Conservation (phyloP, 2,888 invertebrate species). For the Protonemura montana region DNA sequence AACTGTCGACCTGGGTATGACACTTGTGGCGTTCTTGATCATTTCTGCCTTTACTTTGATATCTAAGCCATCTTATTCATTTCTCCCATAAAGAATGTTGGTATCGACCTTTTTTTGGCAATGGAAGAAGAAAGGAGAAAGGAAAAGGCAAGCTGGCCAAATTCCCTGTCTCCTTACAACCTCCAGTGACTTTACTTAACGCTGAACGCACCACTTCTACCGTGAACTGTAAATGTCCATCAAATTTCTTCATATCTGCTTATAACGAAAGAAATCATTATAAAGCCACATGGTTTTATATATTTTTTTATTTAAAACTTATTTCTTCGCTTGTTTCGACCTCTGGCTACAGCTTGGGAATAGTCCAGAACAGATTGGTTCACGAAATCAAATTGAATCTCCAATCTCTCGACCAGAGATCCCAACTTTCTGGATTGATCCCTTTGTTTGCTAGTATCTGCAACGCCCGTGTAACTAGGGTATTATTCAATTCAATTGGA, state of each 20-base stretch:
- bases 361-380: not conserved
- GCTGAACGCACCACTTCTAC: not conserved
- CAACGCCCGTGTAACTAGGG: not conserved
- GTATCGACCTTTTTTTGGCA: not conserved
- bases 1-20: not conserved
- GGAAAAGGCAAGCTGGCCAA: not conserved
- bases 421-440: not conserved
- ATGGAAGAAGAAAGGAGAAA: not conserved
- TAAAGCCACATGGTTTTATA: not conserved
- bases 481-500: not conserved
- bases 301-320: not conserved
- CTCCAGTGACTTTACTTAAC: not conserved
- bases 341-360: not conserved
- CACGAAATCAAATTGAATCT: conserved; percentile 7
- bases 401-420: not conserved
- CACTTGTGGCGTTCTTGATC: not conserved
- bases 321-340: not conserved
- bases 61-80: not conserved
- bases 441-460: not conserved
- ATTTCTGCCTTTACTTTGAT: not conserved
- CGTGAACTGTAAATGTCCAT: not conserved
- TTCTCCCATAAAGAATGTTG: not conserved
- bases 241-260: not conserved
- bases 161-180: not conserved
- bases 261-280: not conserved